Evolutionary conservation across 2,888 invertebrate species (phyloP).

Genomic region (Stratiomys singularior): DNA sequence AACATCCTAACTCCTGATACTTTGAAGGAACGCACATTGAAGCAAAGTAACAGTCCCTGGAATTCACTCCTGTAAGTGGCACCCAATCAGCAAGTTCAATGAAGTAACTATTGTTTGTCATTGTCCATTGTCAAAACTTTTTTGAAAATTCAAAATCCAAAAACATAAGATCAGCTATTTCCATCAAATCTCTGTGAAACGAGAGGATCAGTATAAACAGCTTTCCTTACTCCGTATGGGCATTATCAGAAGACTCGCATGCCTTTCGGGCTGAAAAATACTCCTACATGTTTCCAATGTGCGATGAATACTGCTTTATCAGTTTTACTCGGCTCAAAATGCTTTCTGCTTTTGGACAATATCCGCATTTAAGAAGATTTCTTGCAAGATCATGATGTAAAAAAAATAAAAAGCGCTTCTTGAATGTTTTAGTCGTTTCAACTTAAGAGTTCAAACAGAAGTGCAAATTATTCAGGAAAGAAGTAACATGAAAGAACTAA

Average conservation of each 20-base stretch:
- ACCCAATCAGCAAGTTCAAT: background rate
- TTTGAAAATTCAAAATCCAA: background rate
- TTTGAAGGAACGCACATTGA: background rate
- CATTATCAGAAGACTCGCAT: no score
- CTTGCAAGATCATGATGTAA: slow-evolving; percentile 56
- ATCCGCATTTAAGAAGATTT: slow-evolving; percentile 56
- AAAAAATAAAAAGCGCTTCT: slow-evolving; percentile 54
- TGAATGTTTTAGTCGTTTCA: slow-evolving; percentile 51
- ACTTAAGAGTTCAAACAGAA: slow-evolving; percentile 55
- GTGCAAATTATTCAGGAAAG: slow-evolving; percentile 51
- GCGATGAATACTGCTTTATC: background rate
- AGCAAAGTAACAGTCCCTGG: slow-evolving; percentile 11
- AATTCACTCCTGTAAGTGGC: slow-evolving; percentile 16
- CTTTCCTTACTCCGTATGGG: no score
- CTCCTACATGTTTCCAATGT: background rate
- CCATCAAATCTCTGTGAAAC: background rate
- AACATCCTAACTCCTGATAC: no score
- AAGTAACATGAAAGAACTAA: slow-evolving; percentile 54
- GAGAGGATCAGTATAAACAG: background rate
- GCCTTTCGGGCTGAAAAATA: background rate
- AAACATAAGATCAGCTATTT: background rate
- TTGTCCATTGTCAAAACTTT: slow-evolving; percentile 5
- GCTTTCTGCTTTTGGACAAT: slow-evolving; percentile 60
- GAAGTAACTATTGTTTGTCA: background rate
- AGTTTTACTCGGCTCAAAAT: slow-evolving; percentile 51